Evolutionary conservation across 2,113 vertebrate species (phyloP).

Genomic region (Oophaga pumilio): DNA sequence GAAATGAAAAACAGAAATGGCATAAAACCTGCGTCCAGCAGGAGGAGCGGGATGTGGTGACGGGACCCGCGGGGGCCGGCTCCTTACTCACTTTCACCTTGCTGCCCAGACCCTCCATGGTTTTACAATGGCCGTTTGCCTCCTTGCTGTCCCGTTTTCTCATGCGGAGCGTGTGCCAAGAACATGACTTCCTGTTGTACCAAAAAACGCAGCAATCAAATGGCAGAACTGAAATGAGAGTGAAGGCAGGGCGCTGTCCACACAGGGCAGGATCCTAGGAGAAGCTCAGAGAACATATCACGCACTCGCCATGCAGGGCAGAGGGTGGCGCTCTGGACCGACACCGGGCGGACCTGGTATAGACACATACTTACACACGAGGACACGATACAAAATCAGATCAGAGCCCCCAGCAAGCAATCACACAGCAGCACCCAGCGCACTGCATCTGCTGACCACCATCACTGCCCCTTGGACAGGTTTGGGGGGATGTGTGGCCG

Average conservation of each 20-base stretch:
- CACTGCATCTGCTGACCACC: too few species aligned
- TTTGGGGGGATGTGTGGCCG: background rate
- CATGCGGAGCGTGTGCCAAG: constrained; percentile 98
- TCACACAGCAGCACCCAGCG: background rate
- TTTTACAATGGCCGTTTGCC: constrained; percentile 89
- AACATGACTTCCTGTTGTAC: constrained; percentile 99
- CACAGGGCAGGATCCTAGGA: constrained; percentile 61
- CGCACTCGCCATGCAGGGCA: constrained; percentile 59
- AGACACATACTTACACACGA: too few species aligned
- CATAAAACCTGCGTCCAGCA: constrained; percentile 32
- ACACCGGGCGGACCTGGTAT: too few species aligned
- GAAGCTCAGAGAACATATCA: constrained; percentile 47
- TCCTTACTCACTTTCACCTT: constrained; percentile 97
- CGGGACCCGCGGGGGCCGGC: constrained; percentile 6
- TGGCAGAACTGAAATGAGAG: constrained; percentile 61
- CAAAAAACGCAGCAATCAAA: constrained; percentile 89
- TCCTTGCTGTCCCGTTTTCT: constrained; percentile 95
- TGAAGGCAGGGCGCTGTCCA: constrained; percentile 65
- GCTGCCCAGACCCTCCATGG: constrained; percentile 91
- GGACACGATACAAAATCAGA: background rate
- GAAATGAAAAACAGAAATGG: constrained; percentile 40
- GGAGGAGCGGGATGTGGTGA: constrained; percentile 39
- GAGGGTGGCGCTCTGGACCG: background rate
- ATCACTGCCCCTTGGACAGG: too few species aligned
- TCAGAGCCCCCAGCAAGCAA: background rate